Percentiles rank a stretch among this genome's conserved stretches.
These are phyloP conservation scores for Pectinophora gossypiella DNA, from an alignment of 1,140 invertebrate genomes.

Conservation along the genomic window DNA sequence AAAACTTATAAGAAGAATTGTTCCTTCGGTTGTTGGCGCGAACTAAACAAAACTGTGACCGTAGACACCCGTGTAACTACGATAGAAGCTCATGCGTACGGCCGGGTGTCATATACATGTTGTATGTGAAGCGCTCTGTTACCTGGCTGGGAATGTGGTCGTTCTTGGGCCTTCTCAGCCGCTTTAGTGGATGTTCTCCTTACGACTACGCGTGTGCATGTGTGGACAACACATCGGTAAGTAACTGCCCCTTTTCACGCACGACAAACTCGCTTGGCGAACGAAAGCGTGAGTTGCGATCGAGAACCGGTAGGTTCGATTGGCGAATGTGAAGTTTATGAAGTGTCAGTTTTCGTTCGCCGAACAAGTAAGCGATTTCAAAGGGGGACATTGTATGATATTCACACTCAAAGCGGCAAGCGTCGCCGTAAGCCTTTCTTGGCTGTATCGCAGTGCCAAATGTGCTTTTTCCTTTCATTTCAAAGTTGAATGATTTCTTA, in stretches of 20 bases:
- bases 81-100: conserved; percentile 55
- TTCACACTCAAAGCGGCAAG: conserved; percentile 67
- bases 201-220: conserved; percentile 74
- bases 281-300: conserved; percentile 22
- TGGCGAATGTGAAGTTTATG: background rate
- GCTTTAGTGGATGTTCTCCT: conserved; percentile 76
- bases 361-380: conserved; percentile 41
- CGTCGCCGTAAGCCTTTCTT: conserved; percentile 49
- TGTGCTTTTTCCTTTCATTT: conserved; percentile 44
- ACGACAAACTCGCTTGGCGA: conserved; percentile 41
- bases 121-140: conserved; percentile 59
- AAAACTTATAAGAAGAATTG: background rate
- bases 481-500: too few relatives aligned
- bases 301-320: background rate
- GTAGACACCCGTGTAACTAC: conserved; percentile 41
- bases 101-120: conserved; percentile 33
- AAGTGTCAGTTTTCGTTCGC: conserved; percentile 29
- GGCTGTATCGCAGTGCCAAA: conserved; percentile 56
- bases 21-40: background rate
- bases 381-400: conserved; percentile 25
- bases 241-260: conserved; percentile 47
- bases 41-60: background rate
- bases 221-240: conserved; percentile 73
- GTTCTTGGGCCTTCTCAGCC: conserved; percentile 75
- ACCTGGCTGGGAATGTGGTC: conserved; percentile 76